phyloP scores from a whole-genome alignment of 2,888 invertebrate species.

The Drosophila greeni region DNA sequence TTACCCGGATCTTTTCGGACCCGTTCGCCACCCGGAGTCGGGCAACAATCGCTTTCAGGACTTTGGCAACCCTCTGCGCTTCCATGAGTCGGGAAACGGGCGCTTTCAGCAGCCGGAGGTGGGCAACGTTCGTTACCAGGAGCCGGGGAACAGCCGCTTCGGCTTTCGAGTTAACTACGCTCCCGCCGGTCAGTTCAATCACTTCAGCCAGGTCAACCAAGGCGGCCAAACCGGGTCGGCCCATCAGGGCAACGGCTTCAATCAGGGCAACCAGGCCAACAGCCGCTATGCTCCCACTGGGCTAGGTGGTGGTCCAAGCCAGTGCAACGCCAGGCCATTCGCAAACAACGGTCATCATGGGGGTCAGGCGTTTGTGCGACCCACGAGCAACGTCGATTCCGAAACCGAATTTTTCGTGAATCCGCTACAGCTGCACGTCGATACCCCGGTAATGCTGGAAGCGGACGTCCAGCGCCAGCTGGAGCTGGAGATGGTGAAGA shows the following conservation, averaged over 20 bases:
- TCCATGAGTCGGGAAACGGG: not conserved
- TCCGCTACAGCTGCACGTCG: not conserved
- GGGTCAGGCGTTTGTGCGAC: not conserved
- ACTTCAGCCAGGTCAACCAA: not conserved
- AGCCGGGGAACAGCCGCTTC: not conserved
- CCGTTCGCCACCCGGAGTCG: not conserved
- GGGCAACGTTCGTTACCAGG: slow-evolving; percentile 1
- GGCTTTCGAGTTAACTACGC: not conserved
- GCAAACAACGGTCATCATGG: not conserved
- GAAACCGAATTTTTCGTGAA: not conserved
- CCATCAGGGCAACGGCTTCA: not conserved
- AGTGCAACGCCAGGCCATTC: not conserved
- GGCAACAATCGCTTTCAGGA: not conserved
- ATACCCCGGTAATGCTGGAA: not conserved
- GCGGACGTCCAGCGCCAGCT: not conserved
- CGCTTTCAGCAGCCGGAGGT: not conserved
- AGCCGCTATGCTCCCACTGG: not conserved
- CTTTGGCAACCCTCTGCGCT: not conserved
- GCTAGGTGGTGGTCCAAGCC: not conserved
- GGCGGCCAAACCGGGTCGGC: not conserved
- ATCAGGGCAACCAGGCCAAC: not conserved
- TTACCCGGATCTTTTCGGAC: not conserved
- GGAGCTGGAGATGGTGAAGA: not conserved
- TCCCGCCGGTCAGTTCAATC: not conserved
- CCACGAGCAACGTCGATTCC: not conserved